A percentile compares a stretch with the other conserved stretches of the same genome.
Conservation (phyloP, 2,888 invertebrate genomes). For the Zele albiditarsus region DNA sequence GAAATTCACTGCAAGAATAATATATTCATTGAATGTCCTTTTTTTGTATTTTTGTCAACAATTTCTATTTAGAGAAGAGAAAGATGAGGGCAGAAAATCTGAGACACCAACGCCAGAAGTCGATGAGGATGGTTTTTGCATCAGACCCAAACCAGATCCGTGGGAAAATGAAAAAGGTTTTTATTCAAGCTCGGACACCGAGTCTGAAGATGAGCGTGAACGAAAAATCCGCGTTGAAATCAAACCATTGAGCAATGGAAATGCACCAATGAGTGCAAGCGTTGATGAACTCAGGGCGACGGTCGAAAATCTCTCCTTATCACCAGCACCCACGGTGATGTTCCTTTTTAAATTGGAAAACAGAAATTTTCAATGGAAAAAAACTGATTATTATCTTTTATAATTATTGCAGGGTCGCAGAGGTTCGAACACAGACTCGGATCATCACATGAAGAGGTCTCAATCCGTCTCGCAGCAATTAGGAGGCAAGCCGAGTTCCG, state of each 20-base stretch:
- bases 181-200: slow-evolving; percentile 90
- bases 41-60: slow-evolving; percentile 5
- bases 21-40: slow-evolving; percentile 32
- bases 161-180: slow-evolving; percentile 88
- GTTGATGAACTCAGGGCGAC: slow-evolving; percentile 95
- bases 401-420: slow-evolving; percentile 75
- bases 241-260: slow-evolving; percentile 93
- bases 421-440: slow-evolving; percentile 81
- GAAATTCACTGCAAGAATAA: slow-evolving; percentile 38
- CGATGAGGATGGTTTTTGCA: slow-evolving; percentile 94
- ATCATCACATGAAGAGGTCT: slow-evolving; percentile 80
- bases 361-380: background rate
- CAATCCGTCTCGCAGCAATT: slow-evolving; percentile 86
- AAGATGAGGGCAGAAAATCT: slow-evolving; percentile 76
- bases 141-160: slow-evolving; percentile 86
- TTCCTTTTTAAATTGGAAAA: background rate
- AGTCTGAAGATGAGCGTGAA: slow-evolving; percentile 91
- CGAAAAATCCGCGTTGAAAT: slow-evolving; percentile 95
- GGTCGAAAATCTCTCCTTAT: slow-evolving; percentile 90
- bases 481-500: slow-evolving; percentile 84
- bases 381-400: background rate
- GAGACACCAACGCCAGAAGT: slow-evolving; percentile 83
- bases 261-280: slow-evolving; percentile 93
- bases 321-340: slow-evolving; percentile 82
- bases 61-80: slow-evolving; percentile 78